Conservation (phyloP, 2,888 invertebrate genomes). For the Morpho deidamia region DNA sequence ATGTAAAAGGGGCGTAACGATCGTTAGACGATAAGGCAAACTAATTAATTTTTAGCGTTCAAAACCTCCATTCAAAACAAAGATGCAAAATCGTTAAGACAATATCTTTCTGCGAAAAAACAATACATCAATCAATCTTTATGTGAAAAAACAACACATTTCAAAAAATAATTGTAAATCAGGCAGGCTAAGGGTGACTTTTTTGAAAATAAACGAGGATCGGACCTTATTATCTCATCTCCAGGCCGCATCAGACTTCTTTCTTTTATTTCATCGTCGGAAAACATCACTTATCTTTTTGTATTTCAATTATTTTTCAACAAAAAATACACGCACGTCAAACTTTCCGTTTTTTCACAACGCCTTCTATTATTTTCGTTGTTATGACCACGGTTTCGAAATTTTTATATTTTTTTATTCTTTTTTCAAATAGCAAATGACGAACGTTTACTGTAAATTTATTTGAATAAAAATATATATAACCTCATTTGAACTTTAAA, state of each 20-base stretch:
- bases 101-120: too few relatives aligned
- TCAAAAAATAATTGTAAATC: not conserved
- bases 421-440: constrained; percentile 4
- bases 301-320: constrained; percentile 68
- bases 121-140: too few relatives aligned
- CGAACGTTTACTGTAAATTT: not conserved
- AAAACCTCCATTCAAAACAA: too few relatives aligned
- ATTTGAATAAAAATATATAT: constrained; percentile 19
- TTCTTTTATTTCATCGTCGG: constrained; percentile 72
- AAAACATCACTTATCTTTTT: constrained; percentile 71
- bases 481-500: constrained; percentile 47
- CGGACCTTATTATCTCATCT: constrained; percentile 70
- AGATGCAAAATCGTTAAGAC: too few relatives aligned
- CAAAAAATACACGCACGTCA: constrained; percentile 57
- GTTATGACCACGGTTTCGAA: constrained; percentile 49
- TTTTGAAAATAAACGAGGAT: constrained; percentile 38
- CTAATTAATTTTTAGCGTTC: too few relatives aligned
- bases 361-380: constrained; percentile 51
- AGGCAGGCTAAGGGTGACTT: constrained; percentile 23
- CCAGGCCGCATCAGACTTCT: constrained; percentile 59
- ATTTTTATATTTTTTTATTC: constrained; percentile 38
- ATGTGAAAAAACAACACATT: too few relatives aligned
- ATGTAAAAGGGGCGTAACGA: too few relatives aligned
- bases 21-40: too few relatives aligned
- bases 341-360: constrained; percentile 50